phyloP scores from a whole-genome alignment of 2,797 vertebrate species.

The Argya squamiceps region DNA sequence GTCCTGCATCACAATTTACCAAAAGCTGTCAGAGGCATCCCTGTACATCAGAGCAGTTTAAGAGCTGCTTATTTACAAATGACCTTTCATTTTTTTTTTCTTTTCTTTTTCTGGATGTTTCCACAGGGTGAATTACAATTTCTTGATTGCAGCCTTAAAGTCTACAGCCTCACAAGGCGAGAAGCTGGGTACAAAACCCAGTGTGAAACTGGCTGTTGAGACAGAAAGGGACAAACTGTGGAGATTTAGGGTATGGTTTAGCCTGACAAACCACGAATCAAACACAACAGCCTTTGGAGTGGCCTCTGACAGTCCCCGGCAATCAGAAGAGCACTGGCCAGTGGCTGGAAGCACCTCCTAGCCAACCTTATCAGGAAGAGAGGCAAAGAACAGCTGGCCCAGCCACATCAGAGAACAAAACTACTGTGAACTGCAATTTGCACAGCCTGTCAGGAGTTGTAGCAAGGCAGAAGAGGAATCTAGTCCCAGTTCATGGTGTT shows the following conservation, averaged over 20 bases:
- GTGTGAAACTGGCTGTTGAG: neutral
- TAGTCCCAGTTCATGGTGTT: neutral
- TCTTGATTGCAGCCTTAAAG: neutral
- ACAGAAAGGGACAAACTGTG: neutral
- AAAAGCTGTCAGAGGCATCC: neutral
- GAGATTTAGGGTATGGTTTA: neutral
- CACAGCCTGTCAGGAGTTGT: neutral
- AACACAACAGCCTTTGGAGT: neutral
- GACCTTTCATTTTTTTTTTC: fast-evolving
- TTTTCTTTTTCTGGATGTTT: neutral
- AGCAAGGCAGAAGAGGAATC: neutral
- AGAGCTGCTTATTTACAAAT: neutral
- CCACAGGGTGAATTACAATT: neutral
- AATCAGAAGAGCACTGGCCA: neutral
- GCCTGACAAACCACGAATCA: neutral
- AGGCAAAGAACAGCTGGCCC: neutral
- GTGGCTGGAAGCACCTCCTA: neutral
- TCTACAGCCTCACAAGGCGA: neutral
- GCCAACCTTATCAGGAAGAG: neutral
- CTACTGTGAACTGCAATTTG: neutral
- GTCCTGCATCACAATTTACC: neutral
- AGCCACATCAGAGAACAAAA: neutral
- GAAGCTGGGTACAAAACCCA: neutral
- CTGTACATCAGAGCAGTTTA: neutral
- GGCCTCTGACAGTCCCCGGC: neutral